Evolutionary conservation across 2,888 invertebrate genomes (phyloP), one percentile per base, ranked within the genome.

Genomic region (Morpho achilles): DNA sequence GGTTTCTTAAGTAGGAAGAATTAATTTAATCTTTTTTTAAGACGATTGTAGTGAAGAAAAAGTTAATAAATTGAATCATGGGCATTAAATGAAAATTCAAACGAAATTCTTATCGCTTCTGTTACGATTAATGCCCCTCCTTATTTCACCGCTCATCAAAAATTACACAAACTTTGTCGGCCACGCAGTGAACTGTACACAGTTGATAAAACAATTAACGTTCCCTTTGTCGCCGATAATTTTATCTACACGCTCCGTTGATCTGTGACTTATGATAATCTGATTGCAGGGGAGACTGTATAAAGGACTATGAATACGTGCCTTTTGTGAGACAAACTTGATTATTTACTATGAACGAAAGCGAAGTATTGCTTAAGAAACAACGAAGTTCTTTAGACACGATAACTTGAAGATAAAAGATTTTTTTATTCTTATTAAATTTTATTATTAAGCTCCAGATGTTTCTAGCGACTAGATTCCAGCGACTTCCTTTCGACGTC

Each of bases 211-310:
- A 70, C 68, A 69, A 71, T 74, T 70, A 69, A 62, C 60, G 61
- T 60, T 66, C 76, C 80, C 84, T 84, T 85, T 86, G 84, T 82
- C 74, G 69, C 73, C 70, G 76, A 76, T 81, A 82, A 85, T 82
- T 78, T 86, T 87, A 87, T 87, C 87, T 85, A 76, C 80, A 64
- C 83, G 84, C 80, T 81, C 80, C 80, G 74, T 67, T 84, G 82
- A 76, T 67, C 78, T 74, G 79, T 73, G 76, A 74, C 77, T 80
- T 79, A 76, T 80, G 78, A 82, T 84, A 82, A 86, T 82, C 80
- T 78, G 75, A 80, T 82, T 54, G 61, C 61, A 61, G 63, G 75
- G 70, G 68, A 75, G 72, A 69, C 56, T 58, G 9, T 50, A 67
- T 67, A 70, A 71, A 67, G 67, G 60, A 61, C 62, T 65, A 66